phyloP scores from a whole-genome alignment of 2,888 invertebrate genomes.

The Caenorhabditis drosophilae region DNA sequence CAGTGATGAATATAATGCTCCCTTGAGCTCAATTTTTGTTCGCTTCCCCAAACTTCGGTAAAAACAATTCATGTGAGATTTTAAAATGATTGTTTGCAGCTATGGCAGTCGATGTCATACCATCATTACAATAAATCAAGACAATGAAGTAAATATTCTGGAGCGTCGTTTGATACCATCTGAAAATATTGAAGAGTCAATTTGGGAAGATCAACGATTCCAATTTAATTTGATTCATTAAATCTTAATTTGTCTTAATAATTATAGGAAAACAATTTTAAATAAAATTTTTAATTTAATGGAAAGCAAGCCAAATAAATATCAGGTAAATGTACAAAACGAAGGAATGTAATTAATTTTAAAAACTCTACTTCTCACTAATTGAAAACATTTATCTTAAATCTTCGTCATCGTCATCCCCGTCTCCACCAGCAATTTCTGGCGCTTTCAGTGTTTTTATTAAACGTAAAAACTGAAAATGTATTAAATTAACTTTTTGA shows the following conservation, averaged over 20 bases:
- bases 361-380: neutral
- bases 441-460: constrained; percentile 53
- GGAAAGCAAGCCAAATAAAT: neutral
- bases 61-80: too few relatives aligned
- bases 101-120: constrained; percentile 50
- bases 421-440: constrained; percentile 9
- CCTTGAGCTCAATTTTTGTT: neutral
- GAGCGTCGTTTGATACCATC: constrained; percentile 19
- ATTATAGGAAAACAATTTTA: too few relatives aligned
- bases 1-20: constrained; percentile 11
- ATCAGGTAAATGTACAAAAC: neutral
- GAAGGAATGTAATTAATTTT: neutral
- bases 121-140: constrained; percentile 44
- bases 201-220: constrained; percentile 7
- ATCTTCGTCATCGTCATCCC: constrained; percentile 49
- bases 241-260: too few relatives aligned
- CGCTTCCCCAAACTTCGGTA: constrained; percentile 9
- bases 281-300: neutral
- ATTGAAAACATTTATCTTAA: constrained; percentile 10
- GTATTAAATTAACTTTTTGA: neutral
- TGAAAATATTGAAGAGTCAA: constrained; percentile 11
- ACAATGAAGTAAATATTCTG: constrained; percentile 40
- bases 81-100: too few relatives aligned
- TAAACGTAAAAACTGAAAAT: constrained; percentile 55
- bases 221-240: neutral